These are phyloP conservation scores for Metopolophium dirhodum DNA, from an alignment of 1,140 invertebrate species.

Conservation along the genomic window DNA sequence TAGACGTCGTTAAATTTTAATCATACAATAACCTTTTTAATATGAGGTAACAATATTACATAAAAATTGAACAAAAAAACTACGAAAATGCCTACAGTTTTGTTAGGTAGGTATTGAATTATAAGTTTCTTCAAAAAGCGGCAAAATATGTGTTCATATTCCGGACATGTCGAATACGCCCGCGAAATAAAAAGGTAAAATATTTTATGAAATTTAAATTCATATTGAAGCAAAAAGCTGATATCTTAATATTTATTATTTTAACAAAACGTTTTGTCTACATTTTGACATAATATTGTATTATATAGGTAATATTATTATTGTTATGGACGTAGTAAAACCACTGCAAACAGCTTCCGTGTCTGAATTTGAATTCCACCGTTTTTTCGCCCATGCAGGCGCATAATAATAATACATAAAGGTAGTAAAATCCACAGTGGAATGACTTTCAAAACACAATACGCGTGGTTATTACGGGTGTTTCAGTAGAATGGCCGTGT, in stretches of 20 bases:
- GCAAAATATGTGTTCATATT: not conserved
- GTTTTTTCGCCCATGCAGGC: not conserved
- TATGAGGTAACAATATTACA: too few species aligned
- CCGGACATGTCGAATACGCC: too few species aligned
- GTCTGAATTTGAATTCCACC: not conserved
- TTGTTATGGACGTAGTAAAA: not conserved
- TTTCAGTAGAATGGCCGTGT: not conserved
- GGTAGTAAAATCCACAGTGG: not conserved
- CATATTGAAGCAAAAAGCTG: not conserved
- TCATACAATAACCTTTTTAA: not conserved
- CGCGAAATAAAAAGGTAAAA: not conserved
- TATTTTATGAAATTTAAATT: slow-evolving; percentile 1
- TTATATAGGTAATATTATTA: not conserved
- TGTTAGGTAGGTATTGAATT: too few species aligned
- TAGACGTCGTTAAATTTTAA: not conserved
- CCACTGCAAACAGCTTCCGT: not conserved
- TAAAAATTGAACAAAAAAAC: too few species aligned
- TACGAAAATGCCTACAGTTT: not conserved
- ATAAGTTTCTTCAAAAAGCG: not conserved
- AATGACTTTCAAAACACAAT: not conserved
- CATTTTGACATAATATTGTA: not conserved
- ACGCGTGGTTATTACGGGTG: not conserved
- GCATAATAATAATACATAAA: not conserved
- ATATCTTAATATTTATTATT: not conserved
- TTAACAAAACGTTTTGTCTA: not conserved